Evolutionary conservation across 2,888 invertebrate species (phyloP).

Genomic region (Halictus quadricinctus): DNA sequence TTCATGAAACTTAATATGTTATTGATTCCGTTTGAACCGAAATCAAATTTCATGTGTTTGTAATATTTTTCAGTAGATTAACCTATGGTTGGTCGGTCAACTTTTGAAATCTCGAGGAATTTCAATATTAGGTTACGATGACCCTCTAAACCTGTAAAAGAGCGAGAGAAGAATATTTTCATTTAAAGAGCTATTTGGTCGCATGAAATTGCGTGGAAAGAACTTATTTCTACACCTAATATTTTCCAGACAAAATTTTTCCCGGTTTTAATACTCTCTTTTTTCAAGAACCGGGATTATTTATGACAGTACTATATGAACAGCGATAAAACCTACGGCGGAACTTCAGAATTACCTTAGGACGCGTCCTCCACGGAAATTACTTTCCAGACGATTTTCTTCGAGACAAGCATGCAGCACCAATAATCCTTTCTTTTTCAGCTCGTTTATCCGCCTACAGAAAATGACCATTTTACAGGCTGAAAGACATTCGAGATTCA

Average conservation of each 20-base stretch:
- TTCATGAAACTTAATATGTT: too few relatives aligned
- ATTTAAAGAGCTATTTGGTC: background rate
- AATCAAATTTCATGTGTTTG: too few relatives aligned
- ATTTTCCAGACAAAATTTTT: background rate
- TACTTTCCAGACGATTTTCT: conserved; percentile 48
- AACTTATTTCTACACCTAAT: background rate
- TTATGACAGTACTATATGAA: conserved; percentile 37
- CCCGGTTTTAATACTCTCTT: conserved; percentile 14
- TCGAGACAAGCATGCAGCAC: conserved; percentile 18
- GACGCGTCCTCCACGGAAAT: conserved; percentile 44
- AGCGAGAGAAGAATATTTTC: background rate
- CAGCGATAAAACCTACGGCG: conserved; percentile 41
- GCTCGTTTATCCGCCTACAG: background rate
- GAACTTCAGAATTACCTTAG: conserved; percentile 50
- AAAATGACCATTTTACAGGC: conserved; percentile 15
- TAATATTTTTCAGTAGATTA: too few relatives aligned
- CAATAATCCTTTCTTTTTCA: conserved; percentile 26
- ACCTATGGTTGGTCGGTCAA: background rate
- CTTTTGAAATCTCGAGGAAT: background rate
- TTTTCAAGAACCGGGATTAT: conserved; percentile 24
- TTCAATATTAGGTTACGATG: background rate
- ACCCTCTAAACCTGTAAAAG: background rate
- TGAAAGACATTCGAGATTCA: conserved; percentile 5
- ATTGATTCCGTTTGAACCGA: too few relatives aligned
- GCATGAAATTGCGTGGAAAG: background rate